Base-by-base conservation (phyloP, 1,140 invertebrate species). In the Rhopalosiphum padi region DNA sequence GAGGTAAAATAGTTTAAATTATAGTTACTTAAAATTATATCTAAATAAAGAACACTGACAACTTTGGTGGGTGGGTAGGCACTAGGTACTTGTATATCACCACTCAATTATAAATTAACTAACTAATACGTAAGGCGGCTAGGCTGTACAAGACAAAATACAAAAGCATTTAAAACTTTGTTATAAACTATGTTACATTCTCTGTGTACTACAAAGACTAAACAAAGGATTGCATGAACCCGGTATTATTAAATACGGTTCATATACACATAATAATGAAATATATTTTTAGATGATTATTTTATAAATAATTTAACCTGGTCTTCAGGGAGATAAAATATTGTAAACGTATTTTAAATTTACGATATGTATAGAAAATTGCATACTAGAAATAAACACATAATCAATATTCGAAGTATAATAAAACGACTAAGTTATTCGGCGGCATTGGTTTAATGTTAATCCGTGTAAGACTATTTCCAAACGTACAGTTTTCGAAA, bases 101-200 rank as follows among this genome's bases (percentile, higher is more conserved):
- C 87, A 35, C 48, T 22, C 48, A 89, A 89, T 89, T 55, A 89
- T 55, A 89, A 89, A 89, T 8, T 89, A 37, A 89, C 48, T 53
- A 89, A 53, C 48, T 37, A 51, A 89, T 48, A 53, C 43, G 43
- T 89, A 89, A 89, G 48, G 46, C 0, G 41, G 15, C 8, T 89
- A 9, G 87, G 87, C 35, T 22, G n/a, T 15, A 30, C 37, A 43
- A 77, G 11, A 77, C 46, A 91, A 30, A 68, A 77, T 91, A 77
- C n/a, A 91, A 91, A 46, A 77, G 37, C 90, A n/a, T 91, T 82
- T 68, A 91, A 91, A 91, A 91, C 55, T 91, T 91, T 91, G 60
- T 82, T 77, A n/a, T 68, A 77, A 91, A 77, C 90, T 91, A 91
- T 91, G 77, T 25, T 91, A 91, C 41, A 91, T 91, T 77, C 25